phyloP scores from a whole-genome alignment of 2,113 vertebrate genomes.

The Oncorhynchus keta region DNA sequence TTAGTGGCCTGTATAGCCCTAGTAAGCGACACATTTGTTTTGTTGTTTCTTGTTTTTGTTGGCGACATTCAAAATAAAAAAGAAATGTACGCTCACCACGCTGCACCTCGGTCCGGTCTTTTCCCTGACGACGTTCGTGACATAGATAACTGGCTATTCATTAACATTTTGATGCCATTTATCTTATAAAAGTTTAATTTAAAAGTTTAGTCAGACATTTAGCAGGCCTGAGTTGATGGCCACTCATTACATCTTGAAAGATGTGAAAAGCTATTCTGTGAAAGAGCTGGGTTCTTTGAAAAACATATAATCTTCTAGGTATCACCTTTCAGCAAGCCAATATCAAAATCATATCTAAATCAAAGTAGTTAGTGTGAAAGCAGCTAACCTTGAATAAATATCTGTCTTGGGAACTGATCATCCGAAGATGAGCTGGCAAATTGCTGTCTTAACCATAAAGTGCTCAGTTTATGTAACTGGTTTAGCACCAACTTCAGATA shows the following conservation, averaged over 20 bases:
- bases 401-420: conserved; percentile 28
- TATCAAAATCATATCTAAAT: conserved; percentile 30
- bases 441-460: conserved; percentile 24
- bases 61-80: too few species aligned
- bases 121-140: too few species aligned
- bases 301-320: not conserved
- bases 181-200: too few species aligned
- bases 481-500: conserved; percentile 15
- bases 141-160: too few species aligned
- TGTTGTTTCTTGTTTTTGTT: too few species aligned
- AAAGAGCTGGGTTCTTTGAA: not conserved
- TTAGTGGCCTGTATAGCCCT: too few species aligned
- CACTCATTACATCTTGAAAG: not conserved
- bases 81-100: too few species aligned
- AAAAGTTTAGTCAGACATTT: too few species aligned
- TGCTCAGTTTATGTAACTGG: not conserved
- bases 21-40: too few species aligned
- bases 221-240: too few species aligned
- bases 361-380: conserved; percentile 22
- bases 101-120: too few species aligned
- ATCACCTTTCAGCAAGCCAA: conserved; percentile 15
- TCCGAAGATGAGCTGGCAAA: conserved; percentile 35
- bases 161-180: too few species aligned
- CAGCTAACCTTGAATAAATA: conserved; percentile 26
- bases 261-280: not conserved